Evolutionary conservation across 2,797 vertebrate species (phyloP), one percentile per base, ranked within the genome.

Genomic region (Labroides dimidiatus): DNA sequence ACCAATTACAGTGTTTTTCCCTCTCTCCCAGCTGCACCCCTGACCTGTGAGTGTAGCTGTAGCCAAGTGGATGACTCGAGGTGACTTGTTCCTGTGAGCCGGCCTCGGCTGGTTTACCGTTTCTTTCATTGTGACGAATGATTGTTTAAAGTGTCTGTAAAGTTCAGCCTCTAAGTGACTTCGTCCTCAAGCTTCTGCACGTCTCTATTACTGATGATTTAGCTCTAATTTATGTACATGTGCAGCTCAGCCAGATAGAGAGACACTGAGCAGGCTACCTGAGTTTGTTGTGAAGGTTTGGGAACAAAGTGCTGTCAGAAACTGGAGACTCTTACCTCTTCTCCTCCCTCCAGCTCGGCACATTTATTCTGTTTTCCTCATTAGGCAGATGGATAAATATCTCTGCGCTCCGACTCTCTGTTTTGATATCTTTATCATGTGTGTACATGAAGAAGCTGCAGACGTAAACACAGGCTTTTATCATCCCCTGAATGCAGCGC

Each of bases 381-480:
- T 92, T 82, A 79, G 62, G 30, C 6, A 10, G 59, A 66, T 58
- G 4, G 56, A 78, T 87, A 88, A 84, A 87, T 85, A 75, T 74
- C 41, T 62, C 58, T 21, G 59, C 21, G 33, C 64, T 69, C 77
- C 77, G 39, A 36, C 21, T 52, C 59, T 81, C 24, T 89, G 85
- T 90, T 91, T 87, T 80, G 86, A 83, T 88, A 63, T 88, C 69
- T 86, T 91, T 87, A 90, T 91, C 87, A 20, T 63, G 80, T 87
- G 89, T 87, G 80, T 89, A 87, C 71, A 61, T 53, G 65, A 51
- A 16, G 78, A 64, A 64, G 83, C 77, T 66, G 45, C 0, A 72
- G 55, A 85, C 9, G 59, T 87, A 92, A 91, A 89, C 88, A 43
- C 51, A 15, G 68, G 73, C 81, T 90, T 90, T 89, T 78, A 90